A percentile compares a stretch with the other conserved stretches of the same genome.
Evolutionary conservation across 2,888 invertebrate species (phyloP).

Genomic region (Latheticus oryzae): DNA sequence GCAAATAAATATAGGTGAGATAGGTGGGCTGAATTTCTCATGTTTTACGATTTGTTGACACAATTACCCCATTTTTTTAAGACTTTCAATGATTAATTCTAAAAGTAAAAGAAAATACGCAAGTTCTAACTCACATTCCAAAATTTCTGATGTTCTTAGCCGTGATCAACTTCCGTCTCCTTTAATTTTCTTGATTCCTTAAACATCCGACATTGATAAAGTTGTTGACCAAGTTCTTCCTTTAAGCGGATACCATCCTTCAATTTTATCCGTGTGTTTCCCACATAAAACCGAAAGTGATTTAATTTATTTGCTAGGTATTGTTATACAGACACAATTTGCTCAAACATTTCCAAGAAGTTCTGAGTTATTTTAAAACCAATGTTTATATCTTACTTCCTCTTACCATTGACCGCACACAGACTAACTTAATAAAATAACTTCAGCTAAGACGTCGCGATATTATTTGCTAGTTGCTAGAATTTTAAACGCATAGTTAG

Average conservation of each 20-base stretch:
- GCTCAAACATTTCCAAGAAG: not conserved
- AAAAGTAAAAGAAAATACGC: too few relatives aligned
- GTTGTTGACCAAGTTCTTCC: slow-evolving; percentile 6
- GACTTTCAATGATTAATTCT: too few relatives aligned
- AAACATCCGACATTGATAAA: slow-evolving; percentile 2
- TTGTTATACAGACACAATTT: slow-evolving; percentile 5
- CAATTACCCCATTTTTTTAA: too few relatives aligned
- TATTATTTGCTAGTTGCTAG: too few relatives aligned
- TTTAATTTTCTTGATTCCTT: not conserved
- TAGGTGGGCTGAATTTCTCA: too few relatives aligned
- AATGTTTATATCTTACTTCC: slow-evolving; percentile 2
- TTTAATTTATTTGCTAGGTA: slow-evolving; percentile 14
- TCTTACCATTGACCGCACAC: slow-evolving; percentile 12
- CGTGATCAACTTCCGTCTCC: not conserved
- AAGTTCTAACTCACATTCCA: too few relatives aligned
- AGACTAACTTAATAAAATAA: slow-evolving; percentile 5
- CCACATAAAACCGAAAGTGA: slow-evolving; percentile 4
- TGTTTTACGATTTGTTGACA: too few relatives aligned
- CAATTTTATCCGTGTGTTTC: slow-evolving; percentile 9
- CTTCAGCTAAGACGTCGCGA: slow-evolving; percentile 13
- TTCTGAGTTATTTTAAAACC: slow-evolving; percentile 9
- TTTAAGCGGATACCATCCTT: slow-evolving; percentile 4
- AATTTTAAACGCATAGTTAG: too few relatives aligned
- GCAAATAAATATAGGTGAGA: too few relatives aligned
- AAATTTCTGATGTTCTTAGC: not conserved